Percentiles rank a stretch among this genome's conserved stretches.
Conservation (phyloP, 2,113 vertebrate species). For the Ciconia maguari region DNA sequence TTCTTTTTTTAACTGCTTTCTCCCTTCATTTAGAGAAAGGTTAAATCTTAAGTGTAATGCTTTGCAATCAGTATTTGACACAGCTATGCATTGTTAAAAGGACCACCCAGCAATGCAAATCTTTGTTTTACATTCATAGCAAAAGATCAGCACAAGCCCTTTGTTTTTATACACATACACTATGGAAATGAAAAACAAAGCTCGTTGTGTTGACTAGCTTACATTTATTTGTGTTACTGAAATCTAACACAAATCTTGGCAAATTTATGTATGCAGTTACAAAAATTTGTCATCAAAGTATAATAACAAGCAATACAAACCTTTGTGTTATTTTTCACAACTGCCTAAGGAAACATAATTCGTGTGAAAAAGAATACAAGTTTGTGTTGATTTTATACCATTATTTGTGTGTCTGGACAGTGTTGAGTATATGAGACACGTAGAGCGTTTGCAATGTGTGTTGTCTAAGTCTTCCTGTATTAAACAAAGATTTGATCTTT, state of each 20-base stretch:
- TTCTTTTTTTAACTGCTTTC: neutral
- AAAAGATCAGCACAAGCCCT: constrained; percentile 73
- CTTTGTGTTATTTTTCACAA: constrained; percentile 75
- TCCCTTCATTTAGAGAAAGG: constrained; percentile 9
- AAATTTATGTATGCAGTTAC: constrained; percentile 65
- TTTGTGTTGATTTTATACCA: constrained; percentile 71
- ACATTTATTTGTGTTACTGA: constrained; percentile 73
- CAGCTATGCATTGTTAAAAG: constrained; percentile 8
- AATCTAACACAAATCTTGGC: constrained; percentile 74
- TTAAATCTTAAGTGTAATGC: constrained; percentile 33
- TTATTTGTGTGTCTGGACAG: constrained; percentile 48
- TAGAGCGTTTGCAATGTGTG: constrained; percentile 66
- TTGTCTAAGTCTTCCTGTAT: constrained; percentile 66
- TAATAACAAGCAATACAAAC: constrained; percentile 65
- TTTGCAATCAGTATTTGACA: constrained; percentile 41
- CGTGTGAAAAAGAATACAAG: constrained; percentile 75
- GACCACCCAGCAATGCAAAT: constrained; percentile 56
- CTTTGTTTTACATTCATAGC: constrained; percentile 53
- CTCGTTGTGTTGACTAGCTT: constrained; percentile 64
- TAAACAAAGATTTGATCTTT: constrained; percentile 87
- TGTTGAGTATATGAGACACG: constrained; percentile 51
- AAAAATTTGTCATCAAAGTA: constrained; percentile 63
- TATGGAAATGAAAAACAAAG: constrained; percentile 70
- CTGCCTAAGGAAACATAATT: constrained; percentile 64
- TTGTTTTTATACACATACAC: constrained; percentile 65